Percentiles rank a stretch among this genome's conserved stretches.
Conservation (phyloP, 1,140 invertebrate species). For the Drosophila lini region DNA sequence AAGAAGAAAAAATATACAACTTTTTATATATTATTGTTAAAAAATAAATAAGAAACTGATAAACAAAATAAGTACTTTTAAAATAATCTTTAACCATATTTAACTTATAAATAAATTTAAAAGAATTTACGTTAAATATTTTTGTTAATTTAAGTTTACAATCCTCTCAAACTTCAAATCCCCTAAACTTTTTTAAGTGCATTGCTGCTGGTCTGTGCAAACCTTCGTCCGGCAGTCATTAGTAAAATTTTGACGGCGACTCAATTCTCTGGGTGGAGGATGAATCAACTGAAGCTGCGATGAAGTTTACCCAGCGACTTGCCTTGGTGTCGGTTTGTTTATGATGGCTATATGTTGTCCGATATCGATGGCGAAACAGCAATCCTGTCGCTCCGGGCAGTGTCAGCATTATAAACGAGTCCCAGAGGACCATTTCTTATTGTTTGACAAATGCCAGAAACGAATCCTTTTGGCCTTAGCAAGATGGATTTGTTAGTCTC, state of each 20-base stretch:
- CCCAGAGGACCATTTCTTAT: conserved; percentile 16
- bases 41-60: background rate
- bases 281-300: conserved; percentile 3
- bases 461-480: background rate
- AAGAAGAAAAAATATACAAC: background rate
- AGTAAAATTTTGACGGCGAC: conserved; percentile 70
- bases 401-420: conserved; percentile 29
- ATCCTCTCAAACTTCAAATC: no score
- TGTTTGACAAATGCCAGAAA: conserved; percentile 11
- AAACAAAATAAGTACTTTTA: background rate
- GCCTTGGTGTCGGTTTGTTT: conserved; percentile 49
- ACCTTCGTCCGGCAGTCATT: conserved; percentile 58
- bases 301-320: conserved; percentile 28
- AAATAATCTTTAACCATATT: background rate
- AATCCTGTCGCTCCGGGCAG: background rate
- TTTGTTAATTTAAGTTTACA: no score
- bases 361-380: conserved; percentile 23
- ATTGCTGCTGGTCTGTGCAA: conserved; percentile 19
- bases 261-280: conserved; percentile 31
- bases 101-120: background rate
- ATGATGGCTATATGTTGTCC: conserved; percentile 39
- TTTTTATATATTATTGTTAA: background rate
- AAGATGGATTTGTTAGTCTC: background rate
- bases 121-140: no score
- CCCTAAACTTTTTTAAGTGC: conserved; percentile 7